Evolutionary conservation across 2,113 vertebrate genomes (phyloP).

Genomic region (Empidonax traillii): DNA sequence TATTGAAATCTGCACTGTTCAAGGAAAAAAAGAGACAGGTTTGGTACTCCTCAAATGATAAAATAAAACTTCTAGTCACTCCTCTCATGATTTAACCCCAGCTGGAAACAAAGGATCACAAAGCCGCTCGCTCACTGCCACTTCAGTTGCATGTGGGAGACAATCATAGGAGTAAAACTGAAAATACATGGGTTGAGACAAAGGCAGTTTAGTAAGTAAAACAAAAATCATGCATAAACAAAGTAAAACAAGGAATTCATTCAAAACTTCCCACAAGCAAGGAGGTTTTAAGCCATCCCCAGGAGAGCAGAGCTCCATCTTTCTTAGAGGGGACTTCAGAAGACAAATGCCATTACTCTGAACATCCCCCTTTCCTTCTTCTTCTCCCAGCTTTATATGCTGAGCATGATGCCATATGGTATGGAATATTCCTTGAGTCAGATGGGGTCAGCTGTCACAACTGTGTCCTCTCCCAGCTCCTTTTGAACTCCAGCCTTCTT

Average conservation of each 20-base stretch:
- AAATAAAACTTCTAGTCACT: neutral
- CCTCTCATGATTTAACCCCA: neutral
- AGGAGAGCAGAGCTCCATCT: neutral
- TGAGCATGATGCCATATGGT: neutral
- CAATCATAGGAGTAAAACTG: neutral
- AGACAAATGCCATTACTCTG: neutral
- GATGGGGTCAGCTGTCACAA: neutral
- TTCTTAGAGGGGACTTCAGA: neutral
- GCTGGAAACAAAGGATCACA: fast-evolving
- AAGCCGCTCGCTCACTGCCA: neutral
- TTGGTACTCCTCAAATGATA: neutral
- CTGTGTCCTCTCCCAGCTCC: neutral
- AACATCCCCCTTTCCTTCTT: neutral
- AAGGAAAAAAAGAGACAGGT: neutral
- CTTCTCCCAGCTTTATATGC: neutral
- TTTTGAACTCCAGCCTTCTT: neutral
- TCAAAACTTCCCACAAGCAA: neutral
- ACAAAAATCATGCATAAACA: neutral
- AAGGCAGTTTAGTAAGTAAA: neutral
- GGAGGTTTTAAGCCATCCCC: too few species aligned
- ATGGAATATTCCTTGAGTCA: neutral
- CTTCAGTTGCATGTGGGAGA: neutral
- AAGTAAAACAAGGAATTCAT: neutral
- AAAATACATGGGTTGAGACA: fast-evolving
- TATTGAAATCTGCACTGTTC: neutral